Evolutionary conservation across 2,113 vertebrate genomes (phyloP), one percentile per base, ranked within the genome.

Genomic region (Cyprinodon brontotheroides): DNA sequence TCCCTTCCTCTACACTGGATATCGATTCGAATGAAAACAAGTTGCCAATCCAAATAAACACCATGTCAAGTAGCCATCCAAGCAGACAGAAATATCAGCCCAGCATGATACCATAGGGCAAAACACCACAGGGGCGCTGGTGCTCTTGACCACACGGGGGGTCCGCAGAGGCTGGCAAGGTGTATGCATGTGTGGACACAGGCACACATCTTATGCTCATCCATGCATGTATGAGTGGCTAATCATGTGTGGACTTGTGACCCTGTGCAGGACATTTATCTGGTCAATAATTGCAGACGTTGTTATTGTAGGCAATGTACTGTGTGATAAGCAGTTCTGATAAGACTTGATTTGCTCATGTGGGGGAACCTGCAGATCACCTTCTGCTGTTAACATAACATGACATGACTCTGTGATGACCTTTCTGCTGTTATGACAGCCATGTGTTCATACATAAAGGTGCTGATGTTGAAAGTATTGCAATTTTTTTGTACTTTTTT

Each of bases 11-110:
- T 65, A 69, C 10, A 68, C 86, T 78, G 66, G 74, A 39, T 90
- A 94, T 95, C 77, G 93, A 95, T 94, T 94, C 89, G 81, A 84
- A 92, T 84, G 65, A 93, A 91, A 93, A 94, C 93, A 93, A 94
- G 93, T 95, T 94, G 92, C 94, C 92, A 93, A 92, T 94, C 93
- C 93, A 92, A 94, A 94, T 94, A 94, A 94, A 94, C 93, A 94
- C 92, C 91, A 90, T 92, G 93, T 94, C 94, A 93, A 91, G 89
- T 90, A 94, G 87, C 89, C 93, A 93, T 87, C 92, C 88, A 83
- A 92, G 92, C 93, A 91, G 86, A 93, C 86, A 83, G 86, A 89
- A 93, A 95, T 94, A 93, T 94, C 91, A 85, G 88, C 93, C 83
- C 93, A 93, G 93, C 94, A 91, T 93, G 94, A 93, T 83, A 90